These are phyloP conservation scores for Micronycteris hirsuta DNA, from an alignment of 2,113 vertebrate species.

Conservation along the genomic window DNA sequence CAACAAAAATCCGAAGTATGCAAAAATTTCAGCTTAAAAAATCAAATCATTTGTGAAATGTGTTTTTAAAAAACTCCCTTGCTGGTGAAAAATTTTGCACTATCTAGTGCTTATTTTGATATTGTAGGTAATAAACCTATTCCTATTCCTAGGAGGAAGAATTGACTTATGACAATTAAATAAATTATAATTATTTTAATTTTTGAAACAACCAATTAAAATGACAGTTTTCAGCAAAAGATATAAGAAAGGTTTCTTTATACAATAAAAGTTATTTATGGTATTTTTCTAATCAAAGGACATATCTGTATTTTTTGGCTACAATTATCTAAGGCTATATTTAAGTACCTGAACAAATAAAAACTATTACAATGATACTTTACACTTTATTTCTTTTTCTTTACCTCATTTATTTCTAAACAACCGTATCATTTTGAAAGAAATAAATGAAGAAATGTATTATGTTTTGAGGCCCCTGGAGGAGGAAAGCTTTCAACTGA, in stretches of 20 bases:
- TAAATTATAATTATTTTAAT: not conserved
- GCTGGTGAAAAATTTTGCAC: not conserved
- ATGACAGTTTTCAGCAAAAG: not conserved
- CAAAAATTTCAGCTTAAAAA: not conserved
- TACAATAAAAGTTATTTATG: slow-evolving; percentile 15
- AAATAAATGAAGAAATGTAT: not conserved
- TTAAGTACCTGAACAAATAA: slow-evolving; percentile 18
- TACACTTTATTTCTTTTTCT: slow-evolving; percentile 7
- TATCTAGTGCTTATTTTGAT: not conserved
- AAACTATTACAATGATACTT: slow-evolving; percentile 2
- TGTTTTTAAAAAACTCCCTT: not conserved
- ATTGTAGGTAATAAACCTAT: not conserved
- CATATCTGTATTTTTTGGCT: not conserved
- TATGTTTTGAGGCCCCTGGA: not conserved
- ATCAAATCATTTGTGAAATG: not conserved
- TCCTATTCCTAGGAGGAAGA: not conserved
- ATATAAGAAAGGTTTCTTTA: not conserved
- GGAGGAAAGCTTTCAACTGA: not conserved
- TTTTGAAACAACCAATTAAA: not conserved
- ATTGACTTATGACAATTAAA: not conserved
- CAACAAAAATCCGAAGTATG: not conserved
- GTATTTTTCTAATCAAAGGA: slow-evolving; percentile 18
- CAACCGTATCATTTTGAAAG: not conserved
- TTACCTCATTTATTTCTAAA: slow-evolving; percentile 31
- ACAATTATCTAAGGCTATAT: not conserved